Conservation (phyloP, 2,113 vertebrate species). For the Austrofundulus limnaeus region DNA sequence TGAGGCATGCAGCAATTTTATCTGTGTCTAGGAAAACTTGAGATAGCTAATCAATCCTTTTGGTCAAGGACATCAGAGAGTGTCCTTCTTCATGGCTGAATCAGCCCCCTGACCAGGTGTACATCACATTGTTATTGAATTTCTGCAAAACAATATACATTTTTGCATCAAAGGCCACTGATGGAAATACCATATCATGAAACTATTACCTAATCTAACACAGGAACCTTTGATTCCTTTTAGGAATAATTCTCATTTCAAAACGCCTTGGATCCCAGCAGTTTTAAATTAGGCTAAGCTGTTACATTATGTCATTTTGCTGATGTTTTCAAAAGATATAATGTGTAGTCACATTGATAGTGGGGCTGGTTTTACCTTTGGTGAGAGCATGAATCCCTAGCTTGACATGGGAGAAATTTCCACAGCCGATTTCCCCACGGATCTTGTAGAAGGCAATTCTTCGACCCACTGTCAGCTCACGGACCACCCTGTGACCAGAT, state of each 20-base stretch:
- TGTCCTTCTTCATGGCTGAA: conserved; percentile 54
- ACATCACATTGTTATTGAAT: conserved; percentile 46
- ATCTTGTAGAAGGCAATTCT: conserved; percentile 96
- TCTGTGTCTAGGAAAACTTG: conserved; percentile 60
- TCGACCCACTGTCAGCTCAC: conserved; percentile 91
- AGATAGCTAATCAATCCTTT: conserved; percentile 68
- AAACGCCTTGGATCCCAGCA: too few species aligned
- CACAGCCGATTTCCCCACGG: conserved; percentile 93
- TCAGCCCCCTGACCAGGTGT: conserved; percentile 45
- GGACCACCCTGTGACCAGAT: conserved; percentile 81
- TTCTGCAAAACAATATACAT: conserved; percentile 12
- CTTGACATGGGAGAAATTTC: conserved; percentile 98
- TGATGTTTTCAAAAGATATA: too few species aligned
- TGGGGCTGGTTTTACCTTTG: conserved; percentile 83
- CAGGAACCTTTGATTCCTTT: too few species aligned
- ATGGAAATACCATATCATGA: conserved; percentile 5
- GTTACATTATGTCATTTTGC: background rate
- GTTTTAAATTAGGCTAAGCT: background rate
- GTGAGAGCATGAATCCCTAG: conserved; percentile 94
- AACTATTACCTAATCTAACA: conserved; percentile 32
- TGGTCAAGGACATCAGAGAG: conserved; percentile 51
- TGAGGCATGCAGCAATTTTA: conserved; percentile 69
- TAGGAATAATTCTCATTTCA: background rate
- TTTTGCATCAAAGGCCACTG: too few species aligned
- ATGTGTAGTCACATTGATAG: background rate